Conservation (phyloP, 2,888 invertebrate genomes). For the Lamellibrachia columna region DNA sequence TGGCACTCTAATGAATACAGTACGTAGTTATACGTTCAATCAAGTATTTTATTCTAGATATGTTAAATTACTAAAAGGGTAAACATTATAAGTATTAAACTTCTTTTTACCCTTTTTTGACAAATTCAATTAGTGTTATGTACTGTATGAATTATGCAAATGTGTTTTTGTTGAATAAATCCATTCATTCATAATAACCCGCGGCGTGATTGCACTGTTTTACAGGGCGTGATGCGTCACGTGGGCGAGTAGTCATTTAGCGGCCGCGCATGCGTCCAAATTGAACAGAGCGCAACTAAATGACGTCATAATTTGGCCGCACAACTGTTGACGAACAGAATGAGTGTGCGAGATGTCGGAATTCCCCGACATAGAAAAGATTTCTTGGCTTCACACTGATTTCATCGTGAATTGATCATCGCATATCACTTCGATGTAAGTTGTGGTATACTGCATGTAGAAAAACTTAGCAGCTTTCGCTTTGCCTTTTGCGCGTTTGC, state of each 20-base stretch:
- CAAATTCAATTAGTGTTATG: too few relatives aligned
- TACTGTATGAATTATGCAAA: too few relatives aligned
- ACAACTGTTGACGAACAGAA: slow-evolving; percentile 6
- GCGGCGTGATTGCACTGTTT: too few relatives aligned
- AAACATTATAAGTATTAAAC: too few relatives aligned
- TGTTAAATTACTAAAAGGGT: too few relatives aligned
- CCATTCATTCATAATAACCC: too few relatives aligned
- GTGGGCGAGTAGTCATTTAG: background rate
- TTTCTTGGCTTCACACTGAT: background rate
- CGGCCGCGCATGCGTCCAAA: background rate
- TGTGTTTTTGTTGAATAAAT: too few relatives aligned
- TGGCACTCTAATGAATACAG: too few relatives aligned
- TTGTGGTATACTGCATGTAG: background rate
- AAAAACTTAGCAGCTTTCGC: background rate
- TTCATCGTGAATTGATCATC: background rate
- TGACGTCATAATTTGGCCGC: background rate
- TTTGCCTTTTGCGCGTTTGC: background rate
- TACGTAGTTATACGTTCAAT: too few relatives aligned
- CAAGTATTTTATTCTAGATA: too few relatives aligned
- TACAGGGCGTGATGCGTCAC: too few relatives aligned
- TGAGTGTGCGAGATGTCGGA: slow-evolving; percentile 7
- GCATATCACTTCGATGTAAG: slow-evolving; percentile 16
- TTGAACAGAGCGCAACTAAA: slow-evolving; percentile 4
- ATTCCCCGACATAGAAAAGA: background rate
- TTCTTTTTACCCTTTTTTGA: too few relatives aligned